Percentiles rank a stretch among this genome's conserved stretches.
Evolutionary conservation across 2,113 vertebrate genomes (phyloP).

Genomic region (Pollachius pollachius): DNA sequence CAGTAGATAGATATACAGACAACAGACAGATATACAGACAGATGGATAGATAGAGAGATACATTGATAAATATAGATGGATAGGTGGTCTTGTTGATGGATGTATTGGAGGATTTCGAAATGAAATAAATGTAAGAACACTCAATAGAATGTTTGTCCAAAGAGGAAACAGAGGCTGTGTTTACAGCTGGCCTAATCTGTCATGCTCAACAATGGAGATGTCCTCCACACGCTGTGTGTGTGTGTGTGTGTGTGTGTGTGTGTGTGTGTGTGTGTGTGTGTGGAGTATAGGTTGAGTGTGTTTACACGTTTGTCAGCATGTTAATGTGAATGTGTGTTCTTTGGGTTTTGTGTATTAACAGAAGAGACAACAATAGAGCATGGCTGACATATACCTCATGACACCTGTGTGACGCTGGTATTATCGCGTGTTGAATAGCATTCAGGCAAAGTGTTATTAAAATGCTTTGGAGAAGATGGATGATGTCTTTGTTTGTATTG

Average conservation of each 20-base stretch:
- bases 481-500: conserved; percentile 43
- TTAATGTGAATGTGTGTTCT: not conserved
- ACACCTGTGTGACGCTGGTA: conserved; percentile 16
- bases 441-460: conserved; percentile 14
- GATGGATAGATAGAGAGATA: too few relatives aligned
- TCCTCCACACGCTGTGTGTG: conserved; percentile 43
- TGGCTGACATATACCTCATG: conserved; percentile 10
- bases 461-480: conserved; percentile 30
- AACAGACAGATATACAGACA: too few relatives aligned
- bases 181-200: conserved; percentile 53
- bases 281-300: not conserved
- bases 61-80: too few relatives aligned
- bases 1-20: too few relatives aligned
- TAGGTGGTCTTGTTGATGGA: too few relatives aligned
- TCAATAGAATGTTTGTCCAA: too few relatives aligned
- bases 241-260: conserved; percentile 10
- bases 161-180: conserved; percentile 8
- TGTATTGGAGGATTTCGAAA: not conserved
- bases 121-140: not conserved
- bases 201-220: conserved; percentile 59
- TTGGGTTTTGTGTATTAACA: not conserved
- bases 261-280: not conserved
- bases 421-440: conserved; percentile 20
- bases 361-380: conserved; percentile 1
- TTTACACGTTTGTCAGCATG: conserved; percentile 19